phyloP scores from a whole-genome alignment of 2,797 vertebrate species.

The Phataginus tetradactyla region DNA sequence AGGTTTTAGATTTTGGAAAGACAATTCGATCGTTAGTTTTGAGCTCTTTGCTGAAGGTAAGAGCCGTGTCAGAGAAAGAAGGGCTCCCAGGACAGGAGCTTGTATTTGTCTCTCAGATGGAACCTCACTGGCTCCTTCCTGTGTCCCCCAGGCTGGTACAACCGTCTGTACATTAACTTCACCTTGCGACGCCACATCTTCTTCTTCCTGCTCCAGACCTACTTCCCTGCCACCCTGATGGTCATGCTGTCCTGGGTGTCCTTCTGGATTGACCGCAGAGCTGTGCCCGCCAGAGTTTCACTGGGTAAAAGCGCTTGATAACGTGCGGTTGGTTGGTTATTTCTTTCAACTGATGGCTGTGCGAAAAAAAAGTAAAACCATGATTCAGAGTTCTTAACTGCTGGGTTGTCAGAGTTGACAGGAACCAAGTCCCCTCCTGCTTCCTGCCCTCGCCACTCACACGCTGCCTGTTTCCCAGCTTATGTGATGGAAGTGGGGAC shows the following conservation, averaged over 20 bases:
- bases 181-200: conserved; percentile 96
- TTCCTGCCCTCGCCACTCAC: background rate
- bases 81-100: background rate
- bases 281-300: conserved; percentile 96
- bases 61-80: background rate
- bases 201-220: conserved; percentile 98
- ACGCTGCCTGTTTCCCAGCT: background rate
- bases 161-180: conserved; percentile 97
- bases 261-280: conserved; percentile 97
- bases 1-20: background rate
- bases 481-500: background rate
- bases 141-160: conserved; percentile 94
- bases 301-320: conserved; percentile 88
- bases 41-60: background rate
- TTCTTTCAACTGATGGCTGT: background rate
- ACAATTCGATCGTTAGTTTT: background rate
- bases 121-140: conserved; percentile 48
- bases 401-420: background rate
- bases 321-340: background rate
- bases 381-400: background rate
- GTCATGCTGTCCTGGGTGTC: conserved; percentile 99
- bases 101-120: no score
- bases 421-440: background rate
- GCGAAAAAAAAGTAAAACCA: background rate
- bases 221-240: conserved; percentile 96